phyloP scores from a whole-genome alignment of 2,113 vertebrate genomes.

The Mustelus asterias region DNA sequence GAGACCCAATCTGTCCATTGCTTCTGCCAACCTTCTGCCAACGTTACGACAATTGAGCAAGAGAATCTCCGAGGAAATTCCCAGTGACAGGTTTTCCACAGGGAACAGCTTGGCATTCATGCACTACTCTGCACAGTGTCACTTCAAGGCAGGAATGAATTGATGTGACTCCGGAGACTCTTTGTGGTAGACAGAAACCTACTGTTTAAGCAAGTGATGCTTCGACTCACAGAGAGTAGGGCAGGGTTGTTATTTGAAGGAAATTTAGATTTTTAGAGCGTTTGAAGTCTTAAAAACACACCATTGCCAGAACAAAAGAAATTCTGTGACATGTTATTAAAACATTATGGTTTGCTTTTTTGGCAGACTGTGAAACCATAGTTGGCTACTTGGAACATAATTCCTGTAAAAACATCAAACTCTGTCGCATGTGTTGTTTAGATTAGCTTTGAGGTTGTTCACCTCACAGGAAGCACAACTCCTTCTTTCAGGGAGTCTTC shows the following conservation, averaged over 20 bases:
- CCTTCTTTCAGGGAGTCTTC: background rate
- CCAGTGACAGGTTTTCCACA: background rate
- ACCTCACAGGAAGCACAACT: background rate
- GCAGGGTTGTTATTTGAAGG: background rate
- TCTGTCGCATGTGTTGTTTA: background rate
- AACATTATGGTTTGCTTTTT: background rate
- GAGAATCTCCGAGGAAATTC: background rate
- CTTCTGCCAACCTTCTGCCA: background rate
- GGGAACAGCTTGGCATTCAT: no score
- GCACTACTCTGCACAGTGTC: background rate
- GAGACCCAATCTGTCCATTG: background rate
- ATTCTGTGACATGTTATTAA: background rate
- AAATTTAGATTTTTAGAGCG: background rate
- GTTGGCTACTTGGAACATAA: background rate
- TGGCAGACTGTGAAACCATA: background rate
- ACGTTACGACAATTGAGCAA: background rate
- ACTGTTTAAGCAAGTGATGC: no score
- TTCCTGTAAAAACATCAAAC: conserved; percentile 12
- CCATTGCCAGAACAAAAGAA: background rate
- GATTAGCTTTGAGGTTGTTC: background rate
- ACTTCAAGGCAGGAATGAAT: background rate
- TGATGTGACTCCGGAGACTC: background rate
- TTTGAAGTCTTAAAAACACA: background rate
- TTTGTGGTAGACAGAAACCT: background rate
- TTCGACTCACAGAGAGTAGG: background rate